Evolutionary conservation across 2,797 vertebrate species (phyloP).

Genomic region (Selene dorsalis): DNA sequence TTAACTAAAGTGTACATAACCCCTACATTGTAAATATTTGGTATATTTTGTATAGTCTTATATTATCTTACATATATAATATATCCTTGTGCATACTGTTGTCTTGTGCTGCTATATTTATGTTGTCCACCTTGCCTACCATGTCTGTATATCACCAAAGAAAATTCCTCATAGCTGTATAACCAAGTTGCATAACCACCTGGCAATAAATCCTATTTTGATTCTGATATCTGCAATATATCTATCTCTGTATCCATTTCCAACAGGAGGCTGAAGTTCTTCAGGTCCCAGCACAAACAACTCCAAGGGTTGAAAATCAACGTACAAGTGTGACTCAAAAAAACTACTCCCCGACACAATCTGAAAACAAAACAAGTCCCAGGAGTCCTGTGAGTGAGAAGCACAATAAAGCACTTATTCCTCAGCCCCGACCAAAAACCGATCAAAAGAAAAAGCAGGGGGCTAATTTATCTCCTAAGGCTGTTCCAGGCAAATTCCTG

Average conservation of each 20-base stretch:
- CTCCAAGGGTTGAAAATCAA: conserved; percentile 17
- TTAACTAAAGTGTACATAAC: not conserved
- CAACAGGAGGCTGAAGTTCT: conserved; percentile 42
- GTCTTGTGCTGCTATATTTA: no score
- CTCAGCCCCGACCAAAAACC: conserved; percentile 26
- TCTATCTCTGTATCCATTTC: conserved; percentile 31
- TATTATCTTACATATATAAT: no score
- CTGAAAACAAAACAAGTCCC: conserved; percentile 32
- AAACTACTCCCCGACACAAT: conserved; percentile 18
- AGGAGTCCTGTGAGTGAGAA: not conserved
- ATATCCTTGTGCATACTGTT: no score
- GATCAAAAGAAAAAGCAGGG: conserved; percentile 44
- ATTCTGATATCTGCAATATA: not conserved
- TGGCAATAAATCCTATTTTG: no score
- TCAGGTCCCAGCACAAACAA: conserved; percentile 20
- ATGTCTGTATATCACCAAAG: no score
- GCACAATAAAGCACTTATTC: conserved; percentile 1
- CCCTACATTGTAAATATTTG: no score
- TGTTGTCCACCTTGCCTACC: no score
- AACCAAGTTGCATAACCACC: no score
- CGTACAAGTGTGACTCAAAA: not conserved
- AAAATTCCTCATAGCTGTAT: no score
- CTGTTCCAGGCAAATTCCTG: conserved; percentile 12
- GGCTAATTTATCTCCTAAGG: conserved; percentile 8
- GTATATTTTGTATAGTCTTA: no score